A percentile compares a stretch with the other conserved stretches of the same genome.
phyloP scores from a whole-genome alignment of 2,113 vertebrate genomes.

The Rostratula benghalensis region DNA sequence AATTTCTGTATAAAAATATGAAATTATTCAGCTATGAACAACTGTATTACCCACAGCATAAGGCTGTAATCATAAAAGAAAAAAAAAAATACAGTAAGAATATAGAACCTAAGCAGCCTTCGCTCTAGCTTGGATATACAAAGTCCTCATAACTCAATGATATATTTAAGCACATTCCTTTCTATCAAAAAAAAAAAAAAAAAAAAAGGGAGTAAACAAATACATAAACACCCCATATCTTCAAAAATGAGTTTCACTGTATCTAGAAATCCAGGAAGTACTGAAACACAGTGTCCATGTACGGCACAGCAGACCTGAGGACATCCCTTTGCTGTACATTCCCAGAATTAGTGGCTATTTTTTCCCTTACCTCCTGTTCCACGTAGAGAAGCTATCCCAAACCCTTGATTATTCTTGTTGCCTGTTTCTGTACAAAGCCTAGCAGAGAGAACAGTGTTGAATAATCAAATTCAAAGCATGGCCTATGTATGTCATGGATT shows the following conservation, averaged over 20 bases:
- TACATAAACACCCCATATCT: accelerated
- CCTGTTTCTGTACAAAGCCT: background rate
- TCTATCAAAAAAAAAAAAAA: background rate
- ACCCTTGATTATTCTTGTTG: background rate
- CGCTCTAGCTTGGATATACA: background rate
- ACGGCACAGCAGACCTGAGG: background rate
- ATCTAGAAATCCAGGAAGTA: background rate
- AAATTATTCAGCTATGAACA: background rate
- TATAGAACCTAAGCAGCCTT: background rate
- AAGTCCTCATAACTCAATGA: background rate
- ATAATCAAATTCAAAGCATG: background rate
- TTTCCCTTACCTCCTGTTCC: background rate
- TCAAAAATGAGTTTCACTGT: background rate
- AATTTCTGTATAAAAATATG: background rate
- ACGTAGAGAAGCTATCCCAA: background rate
- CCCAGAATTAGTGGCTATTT: background rate
- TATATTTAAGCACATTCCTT: background rate
- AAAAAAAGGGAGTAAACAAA: accelerated
- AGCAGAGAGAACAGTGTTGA: background rate
- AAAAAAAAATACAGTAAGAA: background rate
- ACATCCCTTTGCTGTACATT: background rate
- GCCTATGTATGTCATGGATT: background rate
- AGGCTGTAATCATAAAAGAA: background rate
- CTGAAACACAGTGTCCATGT: background rate
- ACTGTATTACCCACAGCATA: background rate